Conservation (phyloP, 2,797 vertebrate species). For the Eulemur rubriventer region DNA sequence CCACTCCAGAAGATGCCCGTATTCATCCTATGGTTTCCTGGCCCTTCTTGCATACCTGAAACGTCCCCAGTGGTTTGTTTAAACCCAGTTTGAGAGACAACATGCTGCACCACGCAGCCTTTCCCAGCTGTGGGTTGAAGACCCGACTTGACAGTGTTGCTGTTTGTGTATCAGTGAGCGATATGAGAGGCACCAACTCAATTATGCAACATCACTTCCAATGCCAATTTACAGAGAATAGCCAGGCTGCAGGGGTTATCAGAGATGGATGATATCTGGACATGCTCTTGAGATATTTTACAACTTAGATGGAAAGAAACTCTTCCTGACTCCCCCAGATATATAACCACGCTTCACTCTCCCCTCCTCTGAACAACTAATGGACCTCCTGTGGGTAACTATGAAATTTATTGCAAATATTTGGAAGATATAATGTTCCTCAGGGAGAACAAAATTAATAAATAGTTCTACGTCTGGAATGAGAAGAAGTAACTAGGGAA, state of each 20-base stretch:
- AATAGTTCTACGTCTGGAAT: neutral
- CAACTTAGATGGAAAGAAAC: neutral
- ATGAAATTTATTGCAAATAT: neutral
- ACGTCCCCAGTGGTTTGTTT: neutral
- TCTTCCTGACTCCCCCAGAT: neutral
- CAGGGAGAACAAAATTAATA: slow-evolving; percentile 41
- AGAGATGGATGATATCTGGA: neutral
- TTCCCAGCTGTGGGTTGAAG: neutral
- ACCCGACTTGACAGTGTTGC: neutral
- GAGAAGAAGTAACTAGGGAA: neutral
- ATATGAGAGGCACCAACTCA: neutral
- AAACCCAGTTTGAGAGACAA: neutral
- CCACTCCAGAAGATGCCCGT: neutral
- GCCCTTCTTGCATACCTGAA: neutral
- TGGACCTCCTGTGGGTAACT: neutral
- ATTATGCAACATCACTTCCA: neutral
- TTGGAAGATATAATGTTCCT: slow-evolving; percentile 39
- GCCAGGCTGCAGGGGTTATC: neutral
- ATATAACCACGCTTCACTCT: neutral
- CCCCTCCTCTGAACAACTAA: neutral
- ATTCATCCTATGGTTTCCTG: neutral
- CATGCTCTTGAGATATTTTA: neutral
- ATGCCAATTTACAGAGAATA: neutral
- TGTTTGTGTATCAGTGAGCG: neutral
- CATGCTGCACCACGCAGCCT: neutral